Evolutionary conservation across 2,797 vertebrate genomes (phyloP), one percentile per base, ranked within the genome.

Genomic region (Mormyrops boulengeri): DNA sequence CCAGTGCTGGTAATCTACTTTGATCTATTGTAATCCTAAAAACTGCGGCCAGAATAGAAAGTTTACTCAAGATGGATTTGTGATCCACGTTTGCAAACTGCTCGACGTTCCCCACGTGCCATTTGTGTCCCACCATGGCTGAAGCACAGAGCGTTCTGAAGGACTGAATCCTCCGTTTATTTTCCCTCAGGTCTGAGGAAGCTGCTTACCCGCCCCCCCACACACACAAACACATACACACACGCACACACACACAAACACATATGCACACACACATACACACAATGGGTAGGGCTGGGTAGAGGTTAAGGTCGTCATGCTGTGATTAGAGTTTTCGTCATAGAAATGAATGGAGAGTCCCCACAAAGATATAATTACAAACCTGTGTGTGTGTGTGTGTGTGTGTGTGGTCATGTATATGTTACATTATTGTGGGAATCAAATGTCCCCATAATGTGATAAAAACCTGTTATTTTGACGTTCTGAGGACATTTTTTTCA

Each of bases 11-110:
- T 87, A 44, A 77, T 82, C 55, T 53, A 44, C 77, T 85, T 88
- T 60, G 87, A 90, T 88, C 77, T 19, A 47, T 12, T 22, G 19
- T 88, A 88, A 69, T 88, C 77, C 86, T n/a, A 50, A 82, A 90
- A 50, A 69, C 17, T 17, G 57, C 55, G 49, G 66, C 22, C 6
- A 19, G 66, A 53, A 77, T 77, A 69, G 50, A 53, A 30, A 30
- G 47, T 66, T 66, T 47, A 66, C 19, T 66, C 38, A 47, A 26
- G 38, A 2, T 1, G 0, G 80, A 41, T 85, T 49, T 85, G 82
- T 85, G 80, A 26, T 34, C 11, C 26, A 4, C 26, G 1, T 14
- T 69, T 34, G 62, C 11, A 34, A 11, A 73, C 11, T 11, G 30
- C 66, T 14, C 5, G 30, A 38, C 66, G 11, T 69, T 69, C 62